Conservation (phyloP, 2,797 vertebrate genomes). For the Odontamblyopus lacepedii region DNA sequence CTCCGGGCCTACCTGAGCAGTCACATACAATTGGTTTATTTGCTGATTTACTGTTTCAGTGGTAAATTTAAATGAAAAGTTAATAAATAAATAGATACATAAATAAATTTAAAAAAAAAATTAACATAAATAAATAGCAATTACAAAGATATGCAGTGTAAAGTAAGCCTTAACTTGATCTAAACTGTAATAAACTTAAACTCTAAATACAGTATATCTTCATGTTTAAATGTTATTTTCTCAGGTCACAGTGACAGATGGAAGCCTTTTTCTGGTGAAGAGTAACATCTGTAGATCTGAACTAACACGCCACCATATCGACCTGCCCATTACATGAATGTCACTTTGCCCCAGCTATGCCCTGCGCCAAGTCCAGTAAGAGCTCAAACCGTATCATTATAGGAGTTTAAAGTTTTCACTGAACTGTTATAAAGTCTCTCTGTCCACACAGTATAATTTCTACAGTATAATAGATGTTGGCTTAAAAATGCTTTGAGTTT, state of each 20-base stretch:
- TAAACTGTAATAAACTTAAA: no score
- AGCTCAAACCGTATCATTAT: background rate
- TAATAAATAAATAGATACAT: no score
- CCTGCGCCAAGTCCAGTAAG: background rate
- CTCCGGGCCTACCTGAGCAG: no score
- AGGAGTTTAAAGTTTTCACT: background rate
- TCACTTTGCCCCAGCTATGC: conserved; percentile 23
- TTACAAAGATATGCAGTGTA: no score
- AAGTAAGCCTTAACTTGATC: no score
- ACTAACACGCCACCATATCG: conserved; percentile 8
- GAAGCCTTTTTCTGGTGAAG: background rate
- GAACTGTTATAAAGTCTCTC: background rate
- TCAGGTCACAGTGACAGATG: background rate
- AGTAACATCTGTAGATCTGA: conserved; percentile 8
- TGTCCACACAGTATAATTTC: background rate
- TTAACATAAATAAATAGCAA: no score
- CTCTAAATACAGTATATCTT: background rate
- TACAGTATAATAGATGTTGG: no score
- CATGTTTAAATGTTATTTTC: background rate
- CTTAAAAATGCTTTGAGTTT: no score
- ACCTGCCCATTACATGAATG: conserved; percentile 32
- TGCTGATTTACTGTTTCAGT: no score
- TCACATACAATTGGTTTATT: no score
- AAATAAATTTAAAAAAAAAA: no score
- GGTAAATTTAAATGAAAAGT: no score